These are phyloP conservation scores for Cranoglanis bouderius DNA, from an alignment of 2,113 vertebrate genomes.

Conservation along the genomic window DNA sequence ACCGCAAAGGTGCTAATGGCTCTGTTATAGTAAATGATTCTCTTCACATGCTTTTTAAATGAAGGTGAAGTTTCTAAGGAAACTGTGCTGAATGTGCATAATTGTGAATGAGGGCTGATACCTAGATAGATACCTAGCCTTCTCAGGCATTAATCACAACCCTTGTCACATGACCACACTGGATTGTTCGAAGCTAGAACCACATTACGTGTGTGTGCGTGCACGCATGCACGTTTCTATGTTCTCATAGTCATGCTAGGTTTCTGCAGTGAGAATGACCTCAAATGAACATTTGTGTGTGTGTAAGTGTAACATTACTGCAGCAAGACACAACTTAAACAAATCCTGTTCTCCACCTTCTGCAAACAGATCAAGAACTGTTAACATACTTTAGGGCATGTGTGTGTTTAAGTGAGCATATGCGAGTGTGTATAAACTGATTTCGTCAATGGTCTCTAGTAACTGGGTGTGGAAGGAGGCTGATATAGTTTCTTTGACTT, in stretches of 20 bases:
- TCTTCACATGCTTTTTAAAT: neutral
- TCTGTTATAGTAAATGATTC: neutral
- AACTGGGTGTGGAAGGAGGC: slow-evolving; percentile 24
- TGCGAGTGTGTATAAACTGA: slow-evolving; percentile 27
- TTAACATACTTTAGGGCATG: neutral
- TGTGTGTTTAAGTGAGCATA: neutral
- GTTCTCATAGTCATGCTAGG: neutral
- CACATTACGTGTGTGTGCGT: neutral
- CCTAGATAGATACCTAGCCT: neutral
- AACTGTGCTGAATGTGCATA: neutral
- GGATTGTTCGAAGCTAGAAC: neutral
- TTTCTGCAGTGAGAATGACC: neutral
- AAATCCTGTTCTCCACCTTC: slow-evolving; percentile 33
- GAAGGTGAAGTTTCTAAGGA: slow-evolving; percentile 1
- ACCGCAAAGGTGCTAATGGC: neutral
- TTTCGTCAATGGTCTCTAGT: neutral
- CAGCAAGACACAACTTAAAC: neutral
- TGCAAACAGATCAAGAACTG: slow-evolving; percentile 35
- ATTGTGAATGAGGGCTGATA: neutral
- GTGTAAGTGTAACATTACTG: neutral
- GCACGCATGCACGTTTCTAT: neutral
- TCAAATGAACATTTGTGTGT: neutral
- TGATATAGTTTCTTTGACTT: slow-evolving; percentile 26
- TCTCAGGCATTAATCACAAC: neutral
- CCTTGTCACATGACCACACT: neutral